A percentile compares a stretch with the other conserved stretches of the same genome.
Conservation (phyloP, 2,888 invertebrate genomes). For the Chironomus riparius region DNA sequence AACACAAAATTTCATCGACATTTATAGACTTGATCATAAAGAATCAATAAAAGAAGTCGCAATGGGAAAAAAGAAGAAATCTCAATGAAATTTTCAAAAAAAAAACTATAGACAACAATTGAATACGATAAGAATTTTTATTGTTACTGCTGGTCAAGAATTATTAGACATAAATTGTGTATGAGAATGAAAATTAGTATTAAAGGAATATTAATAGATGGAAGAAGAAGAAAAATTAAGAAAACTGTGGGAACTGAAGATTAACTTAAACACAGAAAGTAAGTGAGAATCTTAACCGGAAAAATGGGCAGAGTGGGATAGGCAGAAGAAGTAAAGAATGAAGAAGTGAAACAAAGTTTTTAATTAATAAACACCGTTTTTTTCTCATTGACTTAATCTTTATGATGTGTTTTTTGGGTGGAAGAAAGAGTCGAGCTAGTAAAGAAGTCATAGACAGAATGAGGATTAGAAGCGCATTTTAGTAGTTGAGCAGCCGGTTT, state of each 20-base stretch:
- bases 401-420: neutral
- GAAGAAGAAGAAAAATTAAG: neutral
- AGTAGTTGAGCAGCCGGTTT: no score
- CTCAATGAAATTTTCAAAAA: neutral
- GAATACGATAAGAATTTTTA: neutral
- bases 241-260: conserved; percentile 21
- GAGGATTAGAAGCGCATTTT: no score
- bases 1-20: no score
- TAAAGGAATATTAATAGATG: neutral
- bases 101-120: neutral
- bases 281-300: neutral
- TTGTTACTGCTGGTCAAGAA: neutral
- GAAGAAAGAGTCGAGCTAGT: neutral
- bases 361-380: conserved; percentile 25
- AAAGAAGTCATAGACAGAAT: no score
- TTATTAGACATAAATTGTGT: neutral
- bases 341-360: conserved; percentile 4
- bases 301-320: conserved; percentile 4
- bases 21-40: no score
- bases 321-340: neutral
- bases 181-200: neutral
- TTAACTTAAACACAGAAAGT: neutral
- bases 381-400: conserved; percentile 10
- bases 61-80: neutral
- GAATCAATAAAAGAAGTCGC: no score